Evolutionary conservation across 2,113 vertebrate genomes (phyloP), one percentile per base, ranked within the genome.

Genomic region (Entelurus aequoreus): DNA sequence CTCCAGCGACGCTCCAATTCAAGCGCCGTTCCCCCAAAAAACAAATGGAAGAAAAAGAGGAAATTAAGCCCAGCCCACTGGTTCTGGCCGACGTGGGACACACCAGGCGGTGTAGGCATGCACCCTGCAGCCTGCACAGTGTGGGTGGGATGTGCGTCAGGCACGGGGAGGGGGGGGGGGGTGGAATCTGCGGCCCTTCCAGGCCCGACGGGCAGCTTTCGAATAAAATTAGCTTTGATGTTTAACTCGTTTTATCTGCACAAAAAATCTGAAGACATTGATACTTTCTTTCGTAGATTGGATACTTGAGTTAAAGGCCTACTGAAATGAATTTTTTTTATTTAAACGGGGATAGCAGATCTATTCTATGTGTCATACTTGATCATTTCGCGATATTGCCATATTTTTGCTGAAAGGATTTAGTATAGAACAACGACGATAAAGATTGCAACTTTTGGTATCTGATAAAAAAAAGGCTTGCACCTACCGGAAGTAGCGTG

Each of bases 171-270:
- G 21, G 21, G 21, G 21, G 21, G 21, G 1, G 1, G 21, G 21
- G 21, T 1, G 78, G 59, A 19, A 50, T 66, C 55, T 3, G 36
- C 15, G 58, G 1, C 51, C 64, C 84, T 63, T 76, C 48, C 28
- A 64, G 80, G 67, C 70, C n/a, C n/a, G n/a, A 75, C 78, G 75
- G 79, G 81, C 79, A 69, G 64, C 42, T 42, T 65, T 71, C 66
- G 69, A 75, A 82, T 78, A 53, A 75, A 72, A 80, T 81, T 77
- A 76, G 63, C 62, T 74, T 59, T 77, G 75, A 67, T 62, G 65
- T 77, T 72, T 56, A 12, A 60, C 28, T 11, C 58, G 66, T 60
- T 60, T 59, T 49, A 55, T 77, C 63, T 74, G 82, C 67, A 77
- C 57, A 66, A 76, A 48, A 66, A 76, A 48, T 60, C 58, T 6